A percentile compares a stretch with the other conserved stretches of the same genome.
Evolutionary conservation across 2,797 vertebrate species (phyloP).

Genomic region (Eleutherodactylus coqui): DNA sequence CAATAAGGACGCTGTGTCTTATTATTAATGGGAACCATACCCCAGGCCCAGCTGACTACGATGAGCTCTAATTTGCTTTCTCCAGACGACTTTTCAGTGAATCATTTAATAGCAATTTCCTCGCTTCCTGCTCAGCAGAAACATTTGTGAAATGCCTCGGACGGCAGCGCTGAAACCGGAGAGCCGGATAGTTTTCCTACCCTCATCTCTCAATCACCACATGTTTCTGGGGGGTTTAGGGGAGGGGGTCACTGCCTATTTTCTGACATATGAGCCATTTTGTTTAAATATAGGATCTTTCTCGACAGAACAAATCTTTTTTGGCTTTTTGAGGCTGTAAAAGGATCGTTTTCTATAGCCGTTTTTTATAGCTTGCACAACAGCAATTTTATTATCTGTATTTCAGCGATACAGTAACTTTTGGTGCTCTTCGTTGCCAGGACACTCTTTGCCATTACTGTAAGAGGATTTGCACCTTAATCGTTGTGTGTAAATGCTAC

Average conservation of each 20-base stretch:
- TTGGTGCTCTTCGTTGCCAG: neutral
- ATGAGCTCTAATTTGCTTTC: slow-evolving; percentile 11
- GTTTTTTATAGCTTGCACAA: neutral
- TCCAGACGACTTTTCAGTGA: slow-evolving; percentile 7
- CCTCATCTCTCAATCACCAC: slow-evolving; percentile 40
- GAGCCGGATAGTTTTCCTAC: slow-evolving; percentile 26
- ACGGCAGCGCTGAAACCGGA: slow-evolving; percentile 46
- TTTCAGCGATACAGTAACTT: neutral
- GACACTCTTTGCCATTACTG: too few species aligned
- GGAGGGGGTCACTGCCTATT: slow-evolving; percentile 13
- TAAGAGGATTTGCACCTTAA: neutral
- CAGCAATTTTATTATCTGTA: neutral
- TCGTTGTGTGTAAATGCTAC: too few species aligned
- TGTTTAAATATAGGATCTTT: slow-evolving; percentile 53
- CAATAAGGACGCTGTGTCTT: neutral
- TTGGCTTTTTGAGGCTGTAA: neutral
- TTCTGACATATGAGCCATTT: slow-evolving; percentile 28
- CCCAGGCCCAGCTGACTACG: neutral
- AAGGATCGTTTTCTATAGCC: neutral
- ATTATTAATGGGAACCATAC: slow-evolving; percentile 40
- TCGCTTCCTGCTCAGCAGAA: slow-evolving; percentile 26
- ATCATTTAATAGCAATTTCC: slow-evolving; percentile 47
- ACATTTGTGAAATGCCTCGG: slow-evolving; percentile 34
- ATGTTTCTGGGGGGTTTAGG: slow-evolving; percentile 12
- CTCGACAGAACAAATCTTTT: neutral